phyloP scores from a whole-genome alignment of 2,888 invertebrate species.

The Cephalotes varians region DNA sequence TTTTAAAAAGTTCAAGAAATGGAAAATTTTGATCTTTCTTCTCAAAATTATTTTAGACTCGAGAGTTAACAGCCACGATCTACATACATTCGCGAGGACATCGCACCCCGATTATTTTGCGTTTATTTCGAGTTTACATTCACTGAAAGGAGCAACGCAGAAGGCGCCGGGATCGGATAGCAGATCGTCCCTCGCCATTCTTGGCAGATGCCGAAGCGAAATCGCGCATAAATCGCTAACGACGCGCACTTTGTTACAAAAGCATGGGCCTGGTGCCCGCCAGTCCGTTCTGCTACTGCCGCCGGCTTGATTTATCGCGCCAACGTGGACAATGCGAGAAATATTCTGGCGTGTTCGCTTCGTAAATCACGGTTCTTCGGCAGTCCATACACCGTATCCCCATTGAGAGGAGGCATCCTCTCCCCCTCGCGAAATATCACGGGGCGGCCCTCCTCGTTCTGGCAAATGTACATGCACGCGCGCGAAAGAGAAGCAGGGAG shows the following conservation, averaged over 20 bases:
- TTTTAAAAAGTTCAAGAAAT: neutral
- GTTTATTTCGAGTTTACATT: constrained; percentile 35
- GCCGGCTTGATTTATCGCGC: constrained; percentile 81
- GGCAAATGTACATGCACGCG: constrained; percentile 66
- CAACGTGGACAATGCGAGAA: constrained; percentile 83
- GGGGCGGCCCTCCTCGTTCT: constrained; percentile 55
- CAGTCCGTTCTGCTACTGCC: constrained; percentile 55
- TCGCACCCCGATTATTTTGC: constrained; percentile 22
- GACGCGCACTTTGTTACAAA: constrained; percentile 79
- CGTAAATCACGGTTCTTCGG: constrained; percentile 82
- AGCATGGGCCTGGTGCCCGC: constrained; percentile 60
- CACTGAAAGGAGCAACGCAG: constrained; percentile 53
- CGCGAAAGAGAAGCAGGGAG: constrained; percentile 20
- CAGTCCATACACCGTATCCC: constrained; percentile 68
- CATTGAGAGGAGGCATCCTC: constrained; percentile 50
- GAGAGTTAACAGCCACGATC: neutral
- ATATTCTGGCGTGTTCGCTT: constrained; percentile 81
- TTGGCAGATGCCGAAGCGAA: constrained; percentile 70
- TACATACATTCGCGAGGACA: neutral
- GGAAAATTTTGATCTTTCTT: neutral
- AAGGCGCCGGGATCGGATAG: constrained; percentile 41
- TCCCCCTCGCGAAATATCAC: constrained; percentile 70
- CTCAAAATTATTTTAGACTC: neutral
- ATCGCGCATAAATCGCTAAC: constrained; percentile 82
- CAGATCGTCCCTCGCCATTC: constrained; percentile 51